A percentile compares a stretch with the other conserved stretches of the same genome.
Evolutionary conservation across 2,888 invertebrate genomes (phyloP).

Genomic region (Anodontia alba): DNA sequence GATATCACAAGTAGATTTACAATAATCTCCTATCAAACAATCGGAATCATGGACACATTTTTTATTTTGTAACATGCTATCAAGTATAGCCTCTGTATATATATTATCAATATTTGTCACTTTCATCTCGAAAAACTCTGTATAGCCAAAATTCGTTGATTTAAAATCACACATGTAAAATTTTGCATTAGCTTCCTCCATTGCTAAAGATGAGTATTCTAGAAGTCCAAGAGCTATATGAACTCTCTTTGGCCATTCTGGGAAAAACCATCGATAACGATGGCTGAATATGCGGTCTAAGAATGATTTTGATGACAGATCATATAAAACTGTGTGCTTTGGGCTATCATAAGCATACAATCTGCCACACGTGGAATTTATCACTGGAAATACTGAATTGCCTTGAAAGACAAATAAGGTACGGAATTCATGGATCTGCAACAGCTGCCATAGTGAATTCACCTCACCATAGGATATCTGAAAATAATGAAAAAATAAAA

Average conservation of each 20-base stretch:
- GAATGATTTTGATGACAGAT: conserved; percentile 40
- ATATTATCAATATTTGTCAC: conserved; percentile 68
- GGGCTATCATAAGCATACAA: conserved; percentile 69
- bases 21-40: conserved; percentile 72
- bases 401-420: conserved; percentile 74
- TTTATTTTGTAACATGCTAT: conserved; percentile 49
- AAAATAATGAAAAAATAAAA: conserved; percentile 27
- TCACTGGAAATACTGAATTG: conserved; percentile 67
- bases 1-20: conserved; percentile 72
- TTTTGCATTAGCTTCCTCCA: conserved; percentile 70
- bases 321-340: conserved; percentile 59
- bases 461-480: conserved; percentile 79
- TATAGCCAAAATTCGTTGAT: conserved; percentile 73
- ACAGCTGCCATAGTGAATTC: conserved; percentile 77
- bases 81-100: conserved; percentile 67
- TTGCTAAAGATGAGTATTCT: conserved; percentile 74
- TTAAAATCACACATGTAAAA: conserved; percentile 78
- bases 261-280: conserved; percentile 75
- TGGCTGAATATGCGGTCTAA: conserved; percentile 55
- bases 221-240: conserved; percentile 78
- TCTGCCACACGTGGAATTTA: conserved; percentile 76
- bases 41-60: conserved; percentile 69
- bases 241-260: conserved; percentile 73
- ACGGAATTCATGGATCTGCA: conserved; percentile 78
- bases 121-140: conserved; percentile 69